Evolutionary conservation across 2,888 invertebrate species (phyloP).

Genomic region (Ditula angustiorana): DNA sequence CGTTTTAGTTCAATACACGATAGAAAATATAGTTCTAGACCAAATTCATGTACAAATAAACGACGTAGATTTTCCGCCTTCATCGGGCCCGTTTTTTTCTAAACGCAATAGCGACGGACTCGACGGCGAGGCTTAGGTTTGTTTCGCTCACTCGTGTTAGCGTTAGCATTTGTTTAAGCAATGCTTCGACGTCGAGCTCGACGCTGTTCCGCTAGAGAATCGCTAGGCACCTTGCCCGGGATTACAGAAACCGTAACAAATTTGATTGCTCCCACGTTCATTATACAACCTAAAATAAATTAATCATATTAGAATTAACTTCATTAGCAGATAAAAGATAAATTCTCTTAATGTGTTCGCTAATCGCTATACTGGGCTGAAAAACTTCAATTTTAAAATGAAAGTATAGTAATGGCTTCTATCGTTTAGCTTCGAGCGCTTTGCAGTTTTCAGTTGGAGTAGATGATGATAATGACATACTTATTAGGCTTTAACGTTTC

Average conservation of each 20-base stretch:
- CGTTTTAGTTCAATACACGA: conserved; percentile 59
- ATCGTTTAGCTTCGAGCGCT: too few relatives aligned
- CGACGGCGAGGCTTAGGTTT: too few relatives aligned
- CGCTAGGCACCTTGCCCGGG: conserved; percentile 50
- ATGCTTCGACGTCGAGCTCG: too few relatives aligned
- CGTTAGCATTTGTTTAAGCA: too few relatives aligned
- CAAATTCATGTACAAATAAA: conserved; percentile 68
- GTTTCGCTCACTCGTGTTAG: too few relatives aligned
- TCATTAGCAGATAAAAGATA: conserved; percentile 1
- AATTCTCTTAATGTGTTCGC: background rate
- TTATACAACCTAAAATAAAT: conserved; percentile 36
- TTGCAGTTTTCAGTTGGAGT: too few relatives aligned
- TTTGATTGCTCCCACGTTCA: conserved; percentile 64
- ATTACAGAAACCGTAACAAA: conserved; percentile 69
- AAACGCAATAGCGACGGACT: too few relatives aligned
- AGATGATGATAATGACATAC: too few relatives aligned
- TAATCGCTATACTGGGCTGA: background rate
- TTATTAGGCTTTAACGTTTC: too few relatives aligned
- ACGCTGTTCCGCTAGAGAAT: too few relatives aligned
- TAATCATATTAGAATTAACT: conserved; percentile 32
- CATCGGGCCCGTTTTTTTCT: conserved; percentile 54
- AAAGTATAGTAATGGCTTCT: background rate
- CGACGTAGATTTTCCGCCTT: conserved; percentile 62
- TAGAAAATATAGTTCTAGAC: conserved; percentile 68
- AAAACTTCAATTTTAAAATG: background rate